Conservation (phyloP, 2,113 vertebrate genomes). For the Maccullochella peelii region DNA sequence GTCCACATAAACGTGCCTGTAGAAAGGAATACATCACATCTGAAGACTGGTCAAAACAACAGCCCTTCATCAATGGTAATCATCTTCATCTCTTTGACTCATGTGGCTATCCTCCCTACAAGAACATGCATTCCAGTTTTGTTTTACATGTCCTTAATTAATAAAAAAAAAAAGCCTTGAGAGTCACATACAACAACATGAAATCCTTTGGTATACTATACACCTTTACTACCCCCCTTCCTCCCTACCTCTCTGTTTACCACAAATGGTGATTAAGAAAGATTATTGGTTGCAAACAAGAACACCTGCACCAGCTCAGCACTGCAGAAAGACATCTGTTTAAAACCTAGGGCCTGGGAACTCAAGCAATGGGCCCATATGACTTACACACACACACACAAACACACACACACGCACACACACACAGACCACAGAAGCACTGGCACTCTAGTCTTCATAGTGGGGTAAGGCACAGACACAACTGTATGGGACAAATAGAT, state of each 20-base stretch:
- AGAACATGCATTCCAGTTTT: not conserved
- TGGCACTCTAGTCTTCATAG: not conserved
- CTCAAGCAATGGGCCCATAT: slow-evolving; percentile 19
- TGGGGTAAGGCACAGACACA: not conserved
- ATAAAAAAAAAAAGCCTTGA: not conserved
- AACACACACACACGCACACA: not conserved
- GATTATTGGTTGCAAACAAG: slow-evolving; percentile 71
- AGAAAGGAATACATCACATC: not conserved
- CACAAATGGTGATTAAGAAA: slow-evolving; percentile 60
- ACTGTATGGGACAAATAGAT: not conserved
- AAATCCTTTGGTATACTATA: slow-evolving; percentile 12
- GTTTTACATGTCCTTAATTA: not conserved
- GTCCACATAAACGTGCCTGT: not conserved
- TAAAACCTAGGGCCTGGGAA: slow-evolving; percentile 56
- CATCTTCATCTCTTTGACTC: not conserved
- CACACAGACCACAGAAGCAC: not conserved
- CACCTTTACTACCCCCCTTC: not conserved
- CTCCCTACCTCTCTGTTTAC: slow-evolving; percentile 32
- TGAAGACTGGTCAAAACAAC: not conserved
- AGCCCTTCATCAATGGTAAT: not conserved
- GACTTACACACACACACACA: not conserved
- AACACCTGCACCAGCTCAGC: slow-evolving; percentile 79
- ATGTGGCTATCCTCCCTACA: not conserved
- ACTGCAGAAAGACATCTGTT: slow-evolving; percentile 78
- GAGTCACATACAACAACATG: not conserved